phyloP scores from a whole-genome alignment of 2,888 invertebrate species.

The Melipona bicolor region DNA sequence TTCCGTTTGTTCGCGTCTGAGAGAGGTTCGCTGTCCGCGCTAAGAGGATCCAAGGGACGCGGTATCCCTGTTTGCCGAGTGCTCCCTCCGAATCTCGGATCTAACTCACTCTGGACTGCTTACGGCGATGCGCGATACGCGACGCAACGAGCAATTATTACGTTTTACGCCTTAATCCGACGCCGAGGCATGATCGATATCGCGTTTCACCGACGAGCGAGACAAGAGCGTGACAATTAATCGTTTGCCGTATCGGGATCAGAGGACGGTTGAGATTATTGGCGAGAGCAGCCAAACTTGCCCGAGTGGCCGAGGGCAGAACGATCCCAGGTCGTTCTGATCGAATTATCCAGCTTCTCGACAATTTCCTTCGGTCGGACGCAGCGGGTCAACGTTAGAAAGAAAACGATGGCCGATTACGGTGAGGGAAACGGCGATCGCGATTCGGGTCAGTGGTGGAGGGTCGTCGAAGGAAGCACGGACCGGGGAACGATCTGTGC shows the following conservation, averaged over 20 bases:
- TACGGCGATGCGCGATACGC: constrained; percentile 45
- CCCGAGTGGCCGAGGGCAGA: no score
- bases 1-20: constrained; percentile 36
- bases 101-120: constrained; percentile 22
- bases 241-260: neutral
- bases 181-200: neutral
- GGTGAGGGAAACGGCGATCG: neutral
- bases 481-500: constrained; percentile 14
- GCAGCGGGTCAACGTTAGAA: no score
- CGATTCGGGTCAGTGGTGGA: constrained; percentile 17
- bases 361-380: neutral
- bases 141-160: constrained; percentile 48
- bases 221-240: neutral
- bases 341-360: neutral
- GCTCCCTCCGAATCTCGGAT: constrained; percentile 1
- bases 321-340: neutral
- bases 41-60: constrained; percentile 4
- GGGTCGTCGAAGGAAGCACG: neutral
- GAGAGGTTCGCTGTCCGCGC: constrained; percentile 27
- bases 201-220: neutral
- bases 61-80: constrained; percentile 5
- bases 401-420: neutral
- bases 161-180: neutral
- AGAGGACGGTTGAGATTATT: neutral
- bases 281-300: neutral